These are phyloP conservation scores for Mythimna lalbum DNA, from an alignment of 2,888 invertebrate genomes.

Conservation along the genomic window DNA sequence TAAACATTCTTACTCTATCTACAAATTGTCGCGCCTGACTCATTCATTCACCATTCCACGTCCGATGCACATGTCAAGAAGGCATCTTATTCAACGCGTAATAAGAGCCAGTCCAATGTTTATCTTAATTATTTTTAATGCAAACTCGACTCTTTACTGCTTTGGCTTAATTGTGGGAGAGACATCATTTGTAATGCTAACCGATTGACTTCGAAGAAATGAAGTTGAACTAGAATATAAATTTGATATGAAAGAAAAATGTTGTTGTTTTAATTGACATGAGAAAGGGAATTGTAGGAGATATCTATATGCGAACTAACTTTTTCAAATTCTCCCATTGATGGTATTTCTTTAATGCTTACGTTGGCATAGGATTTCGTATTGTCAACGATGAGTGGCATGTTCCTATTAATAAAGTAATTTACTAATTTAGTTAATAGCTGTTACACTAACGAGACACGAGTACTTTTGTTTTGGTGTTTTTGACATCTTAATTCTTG, in stretches of 20 bases:
- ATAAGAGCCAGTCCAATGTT: constrained; percentile 62
- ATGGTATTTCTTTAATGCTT: neutral
- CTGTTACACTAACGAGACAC: neutral
- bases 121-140: constrained; percentile 67
- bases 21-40: constrained; percentile 46
- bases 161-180: constrained; percentile 58
- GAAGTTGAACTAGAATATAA: constrained; percentile 42
- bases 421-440: constrained; percentile 33
- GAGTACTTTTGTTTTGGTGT: neutral
- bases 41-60: constrained; percentile 59
- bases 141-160: constrained; percentile 63
- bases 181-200: constrained; percentile 52
- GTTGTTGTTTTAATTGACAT: constrained; percentile 46
- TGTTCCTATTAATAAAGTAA: constrained; percentile 46
- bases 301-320: constrained; percentile 24
- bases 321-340: constrained; percentile 28
- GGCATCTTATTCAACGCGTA: constrained; percentile 63
- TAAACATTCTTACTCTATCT: constrained; percentile 48
- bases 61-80: constrained; percentile 54
- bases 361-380: constrained; percentile 14
- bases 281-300: constrained; percentile 36
- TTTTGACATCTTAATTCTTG: constrained; percentile 1
- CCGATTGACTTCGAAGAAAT: constrained; percentile 61
- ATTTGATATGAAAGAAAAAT: constrained; percentile 56
- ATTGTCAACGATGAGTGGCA: constrained; percentile 15